These are phyloP conservation scores for Cebus imitator DNA, from an alignment of 2,113 vertebrate genomes.

Conservation along the genomic window DNA sequence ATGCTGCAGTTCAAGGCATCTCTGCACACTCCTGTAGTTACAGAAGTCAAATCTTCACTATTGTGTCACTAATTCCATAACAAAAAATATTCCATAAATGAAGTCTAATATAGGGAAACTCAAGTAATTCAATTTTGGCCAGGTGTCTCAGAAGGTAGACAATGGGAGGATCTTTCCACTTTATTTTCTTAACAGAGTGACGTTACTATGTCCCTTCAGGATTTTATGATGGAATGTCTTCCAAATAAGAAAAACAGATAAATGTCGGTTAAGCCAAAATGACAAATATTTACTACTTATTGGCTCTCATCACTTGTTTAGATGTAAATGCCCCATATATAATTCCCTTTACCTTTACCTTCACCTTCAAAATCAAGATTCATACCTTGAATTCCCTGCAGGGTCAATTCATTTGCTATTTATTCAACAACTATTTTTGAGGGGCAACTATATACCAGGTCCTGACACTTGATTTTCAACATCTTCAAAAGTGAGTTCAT, in stretches of 20 bases:
- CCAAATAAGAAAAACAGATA: neutral
- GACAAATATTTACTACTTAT: neutral
- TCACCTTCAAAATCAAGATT: neutral
- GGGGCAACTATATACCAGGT: neutral
- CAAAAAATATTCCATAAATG: neutral
- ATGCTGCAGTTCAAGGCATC: neutral
- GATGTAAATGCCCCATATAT: neutral
- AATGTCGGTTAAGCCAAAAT: neutral
- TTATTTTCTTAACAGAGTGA: neutral
- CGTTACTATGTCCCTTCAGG: rapidly evolving
- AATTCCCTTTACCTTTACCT: neutral
- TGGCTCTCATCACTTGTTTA: neutral
- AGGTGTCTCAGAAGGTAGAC: neutral
- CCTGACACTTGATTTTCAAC: neutral
- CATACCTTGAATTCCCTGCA: neutral
- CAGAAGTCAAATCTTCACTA: neutral
- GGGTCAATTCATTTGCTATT: neutral
- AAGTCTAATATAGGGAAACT: neutral
- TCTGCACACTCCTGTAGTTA: neutral
- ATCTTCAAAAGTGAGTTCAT: neutral
- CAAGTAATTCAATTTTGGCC: neutral
- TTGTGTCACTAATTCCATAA: neutral
- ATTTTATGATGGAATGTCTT: neutral
- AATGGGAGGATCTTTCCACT: neutral
- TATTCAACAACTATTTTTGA: neutral